A percentile compares a stretch with the other conserved stretches of the same genome.
phyloP scores from a whole-genome alignment of 30 jellyfish, hydroid and myxozoan genomes.

The Turritopsis dohrnii region DNA sequence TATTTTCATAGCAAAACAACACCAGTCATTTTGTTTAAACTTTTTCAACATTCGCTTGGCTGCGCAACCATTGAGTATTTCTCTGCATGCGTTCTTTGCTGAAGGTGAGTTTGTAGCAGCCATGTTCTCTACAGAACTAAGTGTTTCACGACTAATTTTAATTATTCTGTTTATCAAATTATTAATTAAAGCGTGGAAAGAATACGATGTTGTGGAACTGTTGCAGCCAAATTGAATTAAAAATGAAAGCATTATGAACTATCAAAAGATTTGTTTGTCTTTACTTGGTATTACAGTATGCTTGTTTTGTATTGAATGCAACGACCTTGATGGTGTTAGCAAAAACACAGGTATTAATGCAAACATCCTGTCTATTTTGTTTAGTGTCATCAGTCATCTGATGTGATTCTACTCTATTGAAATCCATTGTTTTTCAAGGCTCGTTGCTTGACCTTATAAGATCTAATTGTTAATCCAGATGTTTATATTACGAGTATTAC shows the following conservation, averaged over 20 bases:
- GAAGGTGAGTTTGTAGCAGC: conserved; percentile 8
- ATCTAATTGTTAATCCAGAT: no score
- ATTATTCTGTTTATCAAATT: background rate
- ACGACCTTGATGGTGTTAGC: background rate
- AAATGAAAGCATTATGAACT: background rate
- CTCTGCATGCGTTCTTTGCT: background rate
- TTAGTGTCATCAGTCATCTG: no score
- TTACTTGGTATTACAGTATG: background rate
- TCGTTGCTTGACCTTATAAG: no score
- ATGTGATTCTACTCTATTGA: no score
- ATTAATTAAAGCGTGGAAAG: background rate
- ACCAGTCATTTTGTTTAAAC: background rate
- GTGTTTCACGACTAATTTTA: background rate
- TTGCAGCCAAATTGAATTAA: background rate
- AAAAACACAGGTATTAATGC: background rate
- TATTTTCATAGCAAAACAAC: background rate
- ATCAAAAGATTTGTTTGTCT: background rate
- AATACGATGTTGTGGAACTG: background rate
- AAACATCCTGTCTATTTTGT: background rate
- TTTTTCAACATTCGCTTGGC: conserved; percentile 1
- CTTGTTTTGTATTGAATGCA: background rate
- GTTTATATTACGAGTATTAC: no score
- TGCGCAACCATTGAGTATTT: conserved; percentile 6
- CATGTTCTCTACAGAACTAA: background rate
- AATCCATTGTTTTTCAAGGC: no score